These are phyloP conservation scores for Anthonomus grandis DNA, from an alignment of 1,140 invertebrate genomes.

Conservation along the genomic window DNA sequence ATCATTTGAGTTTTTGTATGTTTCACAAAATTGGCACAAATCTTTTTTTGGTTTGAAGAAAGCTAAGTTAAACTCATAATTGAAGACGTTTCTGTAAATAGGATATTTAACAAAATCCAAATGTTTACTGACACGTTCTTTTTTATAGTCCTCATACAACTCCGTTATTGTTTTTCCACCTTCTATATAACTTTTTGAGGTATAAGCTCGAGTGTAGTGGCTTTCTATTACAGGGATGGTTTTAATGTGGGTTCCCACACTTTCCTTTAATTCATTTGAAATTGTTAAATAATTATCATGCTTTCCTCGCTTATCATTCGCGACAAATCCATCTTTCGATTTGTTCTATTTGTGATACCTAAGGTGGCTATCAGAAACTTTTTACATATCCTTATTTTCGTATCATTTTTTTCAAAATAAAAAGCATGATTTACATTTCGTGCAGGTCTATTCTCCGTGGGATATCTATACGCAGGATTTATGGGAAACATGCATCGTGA, in stretches of 20 bases:
- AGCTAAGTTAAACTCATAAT: constrained; percentile 43
- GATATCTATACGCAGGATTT: background rate
- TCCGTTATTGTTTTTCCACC: constrained; percentile 42
- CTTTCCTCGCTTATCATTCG: constrained; percentile 29
- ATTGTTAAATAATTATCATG: constrained; percentile 40
- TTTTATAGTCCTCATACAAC: constrained; percentile 40
- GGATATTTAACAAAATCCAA: constrained; percentile 32
- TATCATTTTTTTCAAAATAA: too few relatives aligned
- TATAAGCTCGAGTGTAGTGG: constrained; percentile 41
- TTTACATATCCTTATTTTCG: background rate
- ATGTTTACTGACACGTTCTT: constrained; percentile 28
- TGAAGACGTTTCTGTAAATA: constrained; percentile 42
- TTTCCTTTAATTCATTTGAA: constrained; percentile 33
- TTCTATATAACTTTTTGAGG: constrained; percentile 41
- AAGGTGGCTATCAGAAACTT: constrained; percentile 5
- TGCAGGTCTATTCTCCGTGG: background rate
- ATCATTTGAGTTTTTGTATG: constrained; percentile 22
- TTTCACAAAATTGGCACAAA: constrained; percentile 18
- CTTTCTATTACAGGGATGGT: constrained; percentile 43
- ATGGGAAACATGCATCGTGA: too few relatives aligned
- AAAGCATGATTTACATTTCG: background rate
- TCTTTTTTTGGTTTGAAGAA: constrained; percentile 39
- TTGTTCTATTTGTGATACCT: constrained; percentile 13
- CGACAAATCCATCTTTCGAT: constrained; percentile 11
- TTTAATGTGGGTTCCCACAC: constrained; percentile 41